phyloP scores from a whole-genome alignment of 2,888 invertebrate species.

The Drosophila nigritarsus region DNA sequence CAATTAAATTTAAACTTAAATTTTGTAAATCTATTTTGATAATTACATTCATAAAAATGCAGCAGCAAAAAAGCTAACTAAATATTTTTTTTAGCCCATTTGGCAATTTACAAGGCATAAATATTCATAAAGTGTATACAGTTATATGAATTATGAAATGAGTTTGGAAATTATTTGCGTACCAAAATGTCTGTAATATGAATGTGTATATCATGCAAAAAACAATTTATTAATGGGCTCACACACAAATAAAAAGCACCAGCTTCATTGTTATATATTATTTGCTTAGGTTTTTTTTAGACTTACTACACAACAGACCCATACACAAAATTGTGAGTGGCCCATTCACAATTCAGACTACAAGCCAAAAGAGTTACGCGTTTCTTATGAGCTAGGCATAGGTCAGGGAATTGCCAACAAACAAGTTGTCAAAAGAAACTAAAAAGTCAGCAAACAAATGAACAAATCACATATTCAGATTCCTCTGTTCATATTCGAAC shows the following conservation, averaged over 20 bases:
- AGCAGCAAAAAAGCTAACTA: slow-evolving; percentile 15
- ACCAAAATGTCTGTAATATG: slow-evolving; percentile 11
- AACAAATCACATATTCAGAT: slow-evolving; percentile 10
- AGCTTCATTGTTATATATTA: slow-evolving; percentile 20
- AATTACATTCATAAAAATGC: slow-evolving; percentile 11
- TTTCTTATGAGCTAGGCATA: slow-evolving; percentile 15
- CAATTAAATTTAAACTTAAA: slow-evolving; percentile 11
- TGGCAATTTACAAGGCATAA: slow-evolving; percentile 38
- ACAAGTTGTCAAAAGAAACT: background rate
- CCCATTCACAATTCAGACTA: slow-evolving; percentile 13
- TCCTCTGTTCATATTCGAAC: slow-evolving; percentile 5
- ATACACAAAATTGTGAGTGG: background rate
- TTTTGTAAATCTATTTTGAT: slow-evolving; percentile 10
- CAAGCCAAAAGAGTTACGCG: slow-evolving; percentile 1
- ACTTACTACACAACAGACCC: background rate
- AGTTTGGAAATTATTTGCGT: slow-evolving; percentile 31
- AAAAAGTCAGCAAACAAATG: slow-evolving; percentile 18
- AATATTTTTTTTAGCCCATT: slow-evolving; percentile 41
- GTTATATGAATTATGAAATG: slow-evolving; percentile 41
- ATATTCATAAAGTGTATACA: slow-evolving; percentile 30
- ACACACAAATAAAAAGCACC: slow-evolving; percentile 16
- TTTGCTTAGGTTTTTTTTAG: slow-evolving; percentile 9
- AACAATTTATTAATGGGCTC: slow-evolving; percentile 38
- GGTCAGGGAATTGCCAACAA: slow-evolving; percentile 26
- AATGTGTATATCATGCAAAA: slow-evolving; percentile 28